Evolutionary conservation across 2,888 invertebrate species (phyloP).

Genomic region (Ernsta delagoae): DNA sequence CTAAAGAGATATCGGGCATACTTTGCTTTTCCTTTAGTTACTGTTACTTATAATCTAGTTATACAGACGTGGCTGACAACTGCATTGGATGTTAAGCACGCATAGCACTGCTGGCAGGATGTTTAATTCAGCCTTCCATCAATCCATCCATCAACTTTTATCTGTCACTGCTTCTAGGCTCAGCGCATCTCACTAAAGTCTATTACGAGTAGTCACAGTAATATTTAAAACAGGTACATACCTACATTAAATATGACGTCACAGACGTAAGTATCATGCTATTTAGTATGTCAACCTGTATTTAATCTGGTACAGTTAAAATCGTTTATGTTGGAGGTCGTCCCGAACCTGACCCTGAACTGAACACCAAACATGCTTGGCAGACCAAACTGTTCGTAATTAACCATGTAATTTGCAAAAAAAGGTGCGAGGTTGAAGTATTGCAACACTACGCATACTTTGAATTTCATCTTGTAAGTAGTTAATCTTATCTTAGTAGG

Average conservation of each 20-base stretch:
- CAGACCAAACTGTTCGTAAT: constrained; percentile 20
- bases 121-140: too few relatives aligned
- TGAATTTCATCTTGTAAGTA: neutral
- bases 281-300: constrained; percentile 1
- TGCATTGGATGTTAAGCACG: too few relatives aligned
- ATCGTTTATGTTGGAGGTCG: constrained; percentile 5
- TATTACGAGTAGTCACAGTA: too few relatives aligned
- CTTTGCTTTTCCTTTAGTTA: neutral
- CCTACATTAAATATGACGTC: neutral
- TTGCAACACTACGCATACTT: constrained; percentile 16
- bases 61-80: too few relatives aligned
- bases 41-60: neutral
- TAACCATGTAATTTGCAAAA: constrained; percentile 25
- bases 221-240: too few relatives aligned
- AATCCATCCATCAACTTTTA: neutral
- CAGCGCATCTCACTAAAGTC: too few relatives aligned
- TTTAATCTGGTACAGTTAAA: constrained; percentile 1
- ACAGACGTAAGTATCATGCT: neutral
- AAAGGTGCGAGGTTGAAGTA: constrained; percentile 30
- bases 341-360: constrained; percentile 11
- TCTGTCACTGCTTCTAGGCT: too few relatives aligned
- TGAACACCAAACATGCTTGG: constrained; percentile 17
- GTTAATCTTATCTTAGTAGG: too few relatives aligned
- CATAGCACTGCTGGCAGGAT: too few relatives aligned
- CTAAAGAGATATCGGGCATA: neutral